These are phyloP conservation scores for Brachystomella parvula DNA, from an alignment of 1,140 invertebrate genomes.

Conservation along the genomic window DNA sequence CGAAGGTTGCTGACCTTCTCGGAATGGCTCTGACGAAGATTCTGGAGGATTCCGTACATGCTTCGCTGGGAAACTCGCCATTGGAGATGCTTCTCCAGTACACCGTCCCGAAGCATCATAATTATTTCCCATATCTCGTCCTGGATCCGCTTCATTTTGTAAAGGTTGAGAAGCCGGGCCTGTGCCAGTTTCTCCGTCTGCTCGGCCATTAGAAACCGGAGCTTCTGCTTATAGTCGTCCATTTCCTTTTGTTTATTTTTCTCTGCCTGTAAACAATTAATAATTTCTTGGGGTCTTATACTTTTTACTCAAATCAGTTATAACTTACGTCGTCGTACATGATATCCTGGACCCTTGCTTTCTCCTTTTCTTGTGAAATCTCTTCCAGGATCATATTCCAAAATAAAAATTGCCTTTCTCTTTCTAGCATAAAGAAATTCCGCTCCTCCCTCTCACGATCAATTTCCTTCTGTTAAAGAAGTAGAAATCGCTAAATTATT, in stretches of 20 bases:
- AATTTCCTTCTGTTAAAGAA: conserved; percentile 52
- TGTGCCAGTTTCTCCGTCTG: conserved; percentile 75
- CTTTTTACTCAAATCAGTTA: neutral
- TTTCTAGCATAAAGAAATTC: conserved; percentile 89
- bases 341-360: conserved; percentile 51
- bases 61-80: conserved; percentile 63
- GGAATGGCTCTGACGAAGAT: conserved; percentile 15
- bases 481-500: neutral
- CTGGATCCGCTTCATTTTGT: conserved; percentile 30
- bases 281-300: neutral
- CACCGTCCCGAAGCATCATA: conserved; percentile 46
- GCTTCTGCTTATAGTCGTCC: conserved; percentile 83
- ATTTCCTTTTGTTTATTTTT: conserved; percentile 79
- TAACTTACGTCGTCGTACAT: conserved; percentile 20
- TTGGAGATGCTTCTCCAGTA: conserved; percentile 66
- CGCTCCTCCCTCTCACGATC: conserved; percentile 88
- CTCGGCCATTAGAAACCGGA: conserved; percentile 85
- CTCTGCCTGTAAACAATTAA: conserved; percentile 46
- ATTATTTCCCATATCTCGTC: conserved; percentile 29
- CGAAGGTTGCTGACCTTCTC: conserved; percentile 16
- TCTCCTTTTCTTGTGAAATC: conserved; percentile 60
- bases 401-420: conserved; percentile 86
- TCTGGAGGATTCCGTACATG: conserved; percentile 54
- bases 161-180: conserved; percentile 36
- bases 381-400: conserved; percentile 86